Percentiles rank a stretch among this genome's conserved stretches.
These are phyloP conservation scores for Jacana jacana DNA, from an alignment of 2,113 vertebrate species.

Conservation along the genomic window DNA sequence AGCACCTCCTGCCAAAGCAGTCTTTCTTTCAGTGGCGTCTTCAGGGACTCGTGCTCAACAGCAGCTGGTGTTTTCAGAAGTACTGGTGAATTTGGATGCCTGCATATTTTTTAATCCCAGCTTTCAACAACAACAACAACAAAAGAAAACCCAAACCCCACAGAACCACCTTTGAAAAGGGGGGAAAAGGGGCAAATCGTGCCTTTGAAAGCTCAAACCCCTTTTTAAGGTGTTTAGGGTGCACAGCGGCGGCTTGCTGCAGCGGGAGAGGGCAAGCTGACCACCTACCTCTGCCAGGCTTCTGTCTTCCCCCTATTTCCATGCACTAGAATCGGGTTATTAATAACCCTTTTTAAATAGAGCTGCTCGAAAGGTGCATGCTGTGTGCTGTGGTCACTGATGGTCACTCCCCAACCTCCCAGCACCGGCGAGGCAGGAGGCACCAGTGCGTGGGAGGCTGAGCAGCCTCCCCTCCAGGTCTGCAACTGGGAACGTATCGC, in stretches of 20 bases:
- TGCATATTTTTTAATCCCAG: not conserved
- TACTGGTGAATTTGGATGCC: not conserved
- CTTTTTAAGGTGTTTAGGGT: not conserved
- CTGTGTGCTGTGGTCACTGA: not conserved
- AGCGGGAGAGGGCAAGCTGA: not conserved
- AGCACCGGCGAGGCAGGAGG: not conserved
- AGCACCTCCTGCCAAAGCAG: not conserved
- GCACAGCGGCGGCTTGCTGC: not conserved
- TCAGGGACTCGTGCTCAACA: not conserved
- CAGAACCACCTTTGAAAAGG: not conserved
- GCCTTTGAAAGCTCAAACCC: not conserved
- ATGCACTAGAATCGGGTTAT: constrained; percentile 2
- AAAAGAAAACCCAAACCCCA: no score
- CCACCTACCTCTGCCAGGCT: not conserved
- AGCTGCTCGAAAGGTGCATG: not conserved
- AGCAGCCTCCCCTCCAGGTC: not conserved
- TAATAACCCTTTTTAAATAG: constrained; percentile 56
- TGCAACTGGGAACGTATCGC: not conserved
- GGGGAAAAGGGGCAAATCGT: not conserved
- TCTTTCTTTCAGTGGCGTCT: not conserved
- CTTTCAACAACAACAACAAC: not conserved
- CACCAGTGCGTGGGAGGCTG: not conserved
- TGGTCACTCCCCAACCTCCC: not conserved
- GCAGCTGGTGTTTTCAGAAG: not conserved
- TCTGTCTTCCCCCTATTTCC: not conserved